Conservation (phyloP, 2,113 vertebrate genomes). For the Rhinolophus sinicus region DNA sequence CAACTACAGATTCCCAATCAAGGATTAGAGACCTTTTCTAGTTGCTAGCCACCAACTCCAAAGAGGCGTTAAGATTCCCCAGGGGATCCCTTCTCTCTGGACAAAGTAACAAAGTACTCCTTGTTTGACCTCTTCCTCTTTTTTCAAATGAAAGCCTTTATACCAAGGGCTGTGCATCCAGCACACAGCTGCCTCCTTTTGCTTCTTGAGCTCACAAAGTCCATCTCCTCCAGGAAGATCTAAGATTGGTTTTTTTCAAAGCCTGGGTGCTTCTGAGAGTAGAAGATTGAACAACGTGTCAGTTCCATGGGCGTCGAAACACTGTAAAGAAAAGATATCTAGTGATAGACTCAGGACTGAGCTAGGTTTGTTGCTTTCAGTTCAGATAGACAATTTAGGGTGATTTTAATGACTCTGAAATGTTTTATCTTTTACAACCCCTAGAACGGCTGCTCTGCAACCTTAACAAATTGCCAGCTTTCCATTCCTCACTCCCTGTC, state of each 20-base stretch:
- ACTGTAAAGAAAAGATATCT: neutral
- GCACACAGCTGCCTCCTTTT: no score
- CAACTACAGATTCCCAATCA: neutral
- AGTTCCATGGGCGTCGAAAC: neutral
- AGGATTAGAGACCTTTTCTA: neutral
- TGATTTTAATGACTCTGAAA: conserved; percentile 75
- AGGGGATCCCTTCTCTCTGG: neutral
- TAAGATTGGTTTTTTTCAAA: neutral
- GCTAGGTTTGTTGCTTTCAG: conserved; percentile 62
- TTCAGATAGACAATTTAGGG: conserved; percentile 69
- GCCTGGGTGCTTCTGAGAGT: neutral
- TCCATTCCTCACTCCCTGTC: conserved; percentile 40
- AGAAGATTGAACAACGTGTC: neutral
- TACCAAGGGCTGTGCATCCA: fast-evolving
- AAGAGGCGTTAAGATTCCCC: neutral
- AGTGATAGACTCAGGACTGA: neutral
- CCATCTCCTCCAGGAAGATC: neutral
- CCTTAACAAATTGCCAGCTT: conserved; percentile 59
- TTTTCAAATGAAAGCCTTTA: neutral
- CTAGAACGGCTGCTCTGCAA: neutral
- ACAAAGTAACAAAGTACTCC: neutral
- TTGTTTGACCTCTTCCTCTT: neutral
- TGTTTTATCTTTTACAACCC: conserved; percentile 78
- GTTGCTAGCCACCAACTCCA: neutral
- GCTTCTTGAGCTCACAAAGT: neutral